Base-by-base conservation (phyloP, 1,140 invertebrate genomes). In the Elysia chlorotica region DNA sequence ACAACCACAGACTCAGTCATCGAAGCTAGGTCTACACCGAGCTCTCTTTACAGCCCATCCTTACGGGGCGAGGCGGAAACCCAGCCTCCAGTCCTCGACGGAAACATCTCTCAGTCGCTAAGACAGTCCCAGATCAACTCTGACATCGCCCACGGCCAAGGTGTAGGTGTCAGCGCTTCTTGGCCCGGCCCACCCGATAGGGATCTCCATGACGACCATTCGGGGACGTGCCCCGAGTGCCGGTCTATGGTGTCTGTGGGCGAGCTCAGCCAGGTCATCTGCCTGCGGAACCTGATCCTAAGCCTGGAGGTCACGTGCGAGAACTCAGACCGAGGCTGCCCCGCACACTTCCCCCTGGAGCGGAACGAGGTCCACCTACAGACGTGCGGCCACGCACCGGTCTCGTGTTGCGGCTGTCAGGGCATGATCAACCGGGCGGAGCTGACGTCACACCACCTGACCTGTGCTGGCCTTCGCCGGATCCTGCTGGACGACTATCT, bases 201-300 rank as follows among this genome's bases (percentile, higher is more conserved):
- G n/a, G n/a, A n/a, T n/a, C n/a, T n/a, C n/a, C n/a, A n/a, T n/a
- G n/a, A n/a, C n/a, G n/a, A n/a, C n/a, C n/a, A n/a, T n/a, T n/a
- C n/a, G n/a, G n/a, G n/a, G n/a, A n/a, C n/a, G n/a, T 86, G 85
- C 74, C 85, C 85, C 1, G 83, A 85, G 61, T 86, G 85, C 57
- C 79, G 85, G 1, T 75, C 79, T 14, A 41, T 36, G n/a, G 74
- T 85, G 41, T 30, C 66, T 4, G 35, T 48, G 1, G 57, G 67
- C 17, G 66, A 78, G 19, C 70, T 78, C n/a, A 83, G 79, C 56
- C 83, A 83, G 1, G 79, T 85, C 1, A 73, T 82, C 10, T 79
- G 82, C 28, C 54, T 86, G 19, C 79, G 85, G 19, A 86, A 85
- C 74, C 79, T 85, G 4, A 83, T 86, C 5, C 79, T 81, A 35